Evolutionary conservation across 2,888 invertebrate species (phyloP), one percentile per base, ranked within the genome.

Genomic region (Ochlodes sylvanus): DNA sequence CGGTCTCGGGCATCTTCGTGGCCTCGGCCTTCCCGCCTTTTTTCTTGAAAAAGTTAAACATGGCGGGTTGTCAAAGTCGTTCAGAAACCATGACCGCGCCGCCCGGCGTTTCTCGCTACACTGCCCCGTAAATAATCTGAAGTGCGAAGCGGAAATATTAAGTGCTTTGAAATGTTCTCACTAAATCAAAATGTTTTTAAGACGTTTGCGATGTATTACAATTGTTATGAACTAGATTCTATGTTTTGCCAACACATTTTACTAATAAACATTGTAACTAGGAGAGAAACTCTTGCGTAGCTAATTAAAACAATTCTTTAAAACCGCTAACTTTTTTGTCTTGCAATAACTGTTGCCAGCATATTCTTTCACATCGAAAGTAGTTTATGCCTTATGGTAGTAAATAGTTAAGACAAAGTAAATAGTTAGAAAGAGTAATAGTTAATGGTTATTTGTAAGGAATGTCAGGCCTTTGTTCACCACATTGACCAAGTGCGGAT

Each of bases 41-140:
- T 77, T 88, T 84, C 83, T 92, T 92, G 83, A 93, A 92, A 85
- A 93, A 91, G 77, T 86, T 90, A 80, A 93, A 93, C 92, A 93
- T 93, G 79, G 84, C 83, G 77, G 73, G 62, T 75, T 78, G 76
- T 79, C 78, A 77, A 71, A 69, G 70, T 72, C 79, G 80, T 79
- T 76, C 78, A 72, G 76, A 73, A 79, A 77, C 75, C 87, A 86
- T 89, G 89, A 83, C 87, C 85, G 86, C 70, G 64, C 80, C 72
- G 70, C 64, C 34, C 81, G 82, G 73, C 75, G 85, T 63, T 75
- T 73, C 73, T 72, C 61, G 69, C 67, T 69, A 73, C 72, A 89
- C 88, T 89, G 88, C 19, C 42, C 52, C 54, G 60, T 65, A 41
- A 58, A 58, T 58, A 58, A 65, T 65, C 65, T 65, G 65, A 32